Conservation (phyloP, 2,797 vertebrate genomes). For the Malurus leucopterus region DNA sequence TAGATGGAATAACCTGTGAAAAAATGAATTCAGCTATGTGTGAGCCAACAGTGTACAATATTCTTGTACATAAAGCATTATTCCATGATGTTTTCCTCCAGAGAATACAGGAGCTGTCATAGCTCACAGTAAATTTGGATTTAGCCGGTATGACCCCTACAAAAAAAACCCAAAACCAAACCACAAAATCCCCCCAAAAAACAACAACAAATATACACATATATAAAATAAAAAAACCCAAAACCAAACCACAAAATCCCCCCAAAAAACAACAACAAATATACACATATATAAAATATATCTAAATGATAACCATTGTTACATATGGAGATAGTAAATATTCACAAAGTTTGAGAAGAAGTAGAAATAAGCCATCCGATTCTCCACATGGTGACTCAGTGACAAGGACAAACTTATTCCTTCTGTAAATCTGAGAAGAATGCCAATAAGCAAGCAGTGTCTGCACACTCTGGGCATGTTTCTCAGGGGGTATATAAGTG, state of each 20-base stretch:
- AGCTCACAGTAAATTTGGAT: background rate
- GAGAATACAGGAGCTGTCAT: background rate
- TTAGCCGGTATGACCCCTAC: background rate
- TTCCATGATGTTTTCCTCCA: background rate
- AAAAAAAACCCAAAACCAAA: background rate
- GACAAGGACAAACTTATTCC: background rate
- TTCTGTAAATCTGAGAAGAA: background rate
- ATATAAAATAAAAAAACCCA: fast-evolving
- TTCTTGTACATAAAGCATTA: background rate
- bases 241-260: fast-evolving
- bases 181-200: fast-evolving
- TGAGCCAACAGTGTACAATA: background rate
- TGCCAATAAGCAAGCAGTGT: background rate
- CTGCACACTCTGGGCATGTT: background rate
- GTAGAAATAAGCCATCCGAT: background rate
- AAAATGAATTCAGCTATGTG: background rate
- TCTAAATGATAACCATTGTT: background rate
- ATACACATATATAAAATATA: background rate
- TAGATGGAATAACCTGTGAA: background rate
- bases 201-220: background rate
- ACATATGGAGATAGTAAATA: background rate
- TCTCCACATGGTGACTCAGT: background rate
- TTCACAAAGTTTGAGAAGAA: background rate
- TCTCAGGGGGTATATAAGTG: background rate
- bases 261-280: fast-evolving